These are phyloP conservation scores for Ecliptopera silaceata DNA, from an alignment of 2,888 invertebrate species.

Conservation along the genomic window DNA sequence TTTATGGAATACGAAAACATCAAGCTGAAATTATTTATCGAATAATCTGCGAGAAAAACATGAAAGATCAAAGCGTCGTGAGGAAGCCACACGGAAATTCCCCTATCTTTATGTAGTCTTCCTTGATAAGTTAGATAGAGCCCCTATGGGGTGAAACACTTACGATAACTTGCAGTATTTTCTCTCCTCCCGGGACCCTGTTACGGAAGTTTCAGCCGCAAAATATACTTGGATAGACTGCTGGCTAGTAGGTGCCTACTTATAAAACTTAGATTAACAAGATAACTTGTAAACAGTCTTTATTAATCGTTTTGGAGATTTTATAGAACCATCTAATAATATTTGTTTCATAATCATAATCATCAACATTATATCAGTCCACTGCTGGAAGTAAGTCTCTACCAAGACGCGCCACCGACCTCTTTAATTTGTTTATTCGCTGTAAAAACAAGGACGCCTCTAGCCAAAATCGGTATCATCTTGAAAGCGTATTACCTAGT, in stretches of 20 bases:
- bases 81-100: slow-evolving; percentile 3
- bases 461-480: too few species aligned
- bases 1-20: neutral
- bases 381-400: too few species aligned
- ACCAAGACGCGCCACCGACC: too few species aligned
- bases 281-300: neutral
- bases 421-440: too few species aligned
- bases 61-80: slow-evolving; percentile 1
- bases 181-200: slow-evolving; percentile 17
- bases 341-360: too few species aligned
- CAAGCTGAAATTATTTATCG: neutral
- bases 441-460: too few species aligned
- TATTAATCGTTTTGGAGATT: neutral
- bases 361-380: too few species aligned
- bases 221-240: slow-evolving; percentile 8
- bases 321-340: too few species aligned
- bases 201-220: slow-evolving; percentile 17
- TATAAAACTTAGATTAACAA: slow-evolving; percentile 13
- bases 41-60: slow-evolving; percentile 12
- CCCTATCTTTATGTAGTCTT: slow-evolving; percentile 23
- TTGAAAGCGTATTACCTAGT: too few species aligned
- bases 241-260: neutral
- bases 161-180: slow-evolving; percentile 30
- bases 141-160: slow-evolving; percentile 28
- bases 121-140: slow-evolving; percentile 24